Evolutionary conservation across 2,888 invertebrate species (phyloP).

Genomic region (Synanthedon tipuliformis): DNA sequence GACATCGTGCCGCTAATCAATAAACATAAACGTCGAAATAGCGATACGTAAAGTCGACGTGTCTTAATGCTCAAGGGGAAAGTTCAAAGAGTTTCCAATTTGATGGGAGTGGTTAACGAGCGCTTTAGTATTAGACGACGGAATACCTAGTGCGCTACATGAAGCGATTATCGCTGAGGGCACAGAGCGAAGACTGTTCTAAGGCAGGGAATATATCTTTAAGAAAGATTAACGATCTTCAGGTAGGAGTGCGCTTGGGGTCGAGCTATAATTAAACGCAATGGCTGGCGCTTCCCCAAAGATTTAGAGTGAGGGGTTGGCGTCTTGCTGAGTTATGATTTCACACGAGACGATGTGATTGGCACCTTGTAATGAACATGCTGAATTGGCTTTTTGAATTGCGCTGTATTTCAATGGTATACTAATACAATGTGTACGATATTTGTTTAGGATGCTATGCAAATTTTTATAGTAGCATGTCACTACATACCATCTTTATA

Average conservation of each 20-base stretch:
- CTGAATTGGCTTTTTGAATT: conserved; percentile 38
- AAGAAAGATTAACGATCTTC: conserved; percentile 69
- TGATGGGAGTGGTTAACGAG: conserved; percentile 7
- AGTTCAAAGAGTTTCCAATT: conserved; percentile 57
- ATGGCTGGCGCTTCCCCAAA: conserved; percentile 62
- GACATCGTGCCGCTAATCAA: conserved; percentile 51
- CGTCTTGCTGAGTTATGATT: conserved; percentile 67
- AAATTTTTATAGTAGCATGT: no score
- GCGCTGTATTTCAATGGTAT: conserved; percentile 2
- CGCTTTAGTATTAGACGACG: conserved; percentile 12
- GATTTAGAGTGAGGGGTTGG: conserved; percentile 59
- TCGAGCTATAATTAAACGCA: conserved; percentile 67
- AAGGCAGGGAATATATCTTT: conserved; percentile 61
- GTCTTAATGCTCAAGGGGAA: conserved; percentile 42
- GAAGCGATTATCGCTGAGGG: conserved; percentile 54
- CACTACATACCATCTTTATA: no score
- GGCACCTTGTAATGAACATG: conserved; percentile 52
- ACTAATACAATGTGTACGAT: no score
- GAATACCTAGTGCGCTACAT: conserved; percentile 32
- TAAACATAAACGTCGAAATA: conserved; percentile 60
- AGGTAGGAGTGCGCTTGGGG: conserved; percentile 56
- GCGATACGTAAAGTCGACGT: conserved; percentile 39
- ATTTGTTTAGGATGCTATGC: no score
- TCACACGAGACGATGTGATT: conserved; percentile 58
- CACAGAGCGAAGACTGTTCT: conserved; percentile 35